Base-by-base conservation (phyloP, 1,140 invertebrate species). In the Mizuhopecten yessoensis region DNA sequence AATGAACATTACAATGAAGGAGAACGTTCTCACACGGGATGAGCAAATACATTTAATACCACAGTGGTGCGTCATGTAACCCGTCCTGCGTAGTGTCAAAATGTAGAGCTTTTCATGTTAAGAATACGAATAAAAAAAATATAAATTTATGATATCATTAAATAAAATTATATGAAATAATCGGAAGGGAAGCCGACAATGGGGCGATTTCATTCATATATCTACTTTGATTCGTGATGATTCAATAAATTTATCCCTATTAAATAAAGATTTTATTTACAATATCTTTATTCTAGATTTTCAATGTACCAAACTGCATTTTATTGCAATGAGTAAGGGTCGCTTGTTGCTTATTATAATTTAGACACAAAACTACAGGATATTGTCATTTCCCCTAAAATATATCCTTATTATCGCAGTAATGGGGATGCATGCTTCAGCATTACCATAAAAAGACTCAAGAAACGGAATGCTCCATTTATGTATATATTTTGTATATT, bases 81-180 rank as follows among this genome's bases (percentile, higher is more conserved):
- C 3, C 1, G 45, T 23, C 20, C n/a, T 49, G 1, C 15, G 20
- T 9, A 49, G 45, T 20, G 45, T 13, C 20, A 20, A 23, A 49
- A 39, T 45, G 17, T 20, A 45, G 17, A 45, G 42, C 57, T 3
- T 29, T n/a, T 75, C 57, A 29, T 29, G n/a, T 75, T 1, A 75
- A 5, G 57, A 75, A 75, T 75, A 17, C 17, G 3, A 17, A 75
- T 75, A 75, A 75, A 75, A 75, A 75, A 75, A 75, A 75, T 23
- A 75, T 75, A 75, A 29, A 75, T 75, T 75, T 75, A 75, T 75
- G 57, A 75, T 75, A 75, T n/a, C 57, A 75, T 75, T 75, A 75
- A 49, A 49, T 49, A 20, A 75, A 29, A 75, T 75, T 29, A 29
- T 75, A 29, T 75, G n/a, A 75, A 75, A 75, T 75, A 75, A 75